phyloP scores from a whole-genome alignment of 2,113 vertebrate genomes.

The Crotalus viridis region DNA sequence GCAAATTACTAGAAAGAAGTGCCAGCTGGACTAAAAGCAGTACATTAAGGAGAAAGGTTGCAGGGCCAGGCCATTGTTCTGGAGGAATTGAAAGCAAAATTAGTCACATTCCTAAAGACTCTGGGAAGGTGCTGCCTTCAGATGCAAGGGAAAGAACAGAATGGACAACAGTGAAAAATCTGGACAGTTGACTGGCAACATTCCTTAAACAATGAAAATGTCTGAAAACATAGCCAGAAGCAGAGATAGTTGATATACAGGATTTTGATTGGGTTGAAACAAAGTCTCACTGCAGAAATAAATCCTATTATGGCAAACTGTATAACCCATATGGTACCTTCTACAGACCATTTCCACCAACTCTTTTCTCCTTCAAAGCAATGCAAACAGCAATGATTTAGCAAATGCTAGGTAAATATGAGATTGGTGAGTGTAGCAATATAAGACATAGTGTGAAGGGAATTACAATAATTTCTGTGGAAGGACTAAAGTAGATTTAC shows the following conservation, averaged over 20 bases:
- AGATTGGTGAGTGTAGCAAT: neutral
- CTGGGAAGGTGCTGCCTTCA: slow-evolving; percentile 46
- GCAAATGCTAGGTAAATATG: neutral
- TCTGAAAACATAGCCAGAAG: slow-evolving; percentile 56
- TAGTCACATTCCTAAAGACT: slow-evolving; percentile 55
- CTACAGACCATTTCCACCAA: neutral
- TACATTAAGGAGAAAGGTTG: slow-evolving; percentile 49
- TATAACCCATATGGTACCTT: neutral
- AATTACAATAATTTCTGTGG: neutral
- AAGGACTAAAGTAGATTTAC: neutral
- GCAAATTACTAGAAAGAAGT: slow-evolving; percentile 51
- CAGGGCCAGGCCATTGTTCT: slow-evolving; percentile 46
- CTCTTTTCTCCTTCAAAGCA: neutral
- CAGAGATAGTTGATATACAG: slow-evolving; percentile 43
- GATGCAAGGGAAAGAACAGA: slow-evolving; percentile 60
- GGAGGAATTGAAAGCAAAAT: slow-evolving; percentile 40
- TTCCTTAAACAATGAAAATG: slow-evolving; percentile 60
- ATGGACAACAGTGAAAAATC: slow-evolving; percentile 60
- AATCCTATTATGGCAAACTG: slow-evolving; percentile 23
- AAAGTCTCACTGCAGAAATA: slow-evolving; percentile 51
- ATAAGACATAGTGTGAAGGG: neutral
- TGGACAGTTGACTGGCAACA: slow-evolving; percentile 62
- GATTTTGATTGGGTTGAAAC: slow-evolving; percentile 58
- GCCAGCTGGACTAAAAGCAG: slow-evolving; percentile 36
- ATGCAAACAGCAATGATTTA: neutral